These are phyloP conservation scores for Maconellicoccus hirsutus DNA, from an alignment of 1,140 invertebrate genomes.

Conservation along the genomic window DNA sequence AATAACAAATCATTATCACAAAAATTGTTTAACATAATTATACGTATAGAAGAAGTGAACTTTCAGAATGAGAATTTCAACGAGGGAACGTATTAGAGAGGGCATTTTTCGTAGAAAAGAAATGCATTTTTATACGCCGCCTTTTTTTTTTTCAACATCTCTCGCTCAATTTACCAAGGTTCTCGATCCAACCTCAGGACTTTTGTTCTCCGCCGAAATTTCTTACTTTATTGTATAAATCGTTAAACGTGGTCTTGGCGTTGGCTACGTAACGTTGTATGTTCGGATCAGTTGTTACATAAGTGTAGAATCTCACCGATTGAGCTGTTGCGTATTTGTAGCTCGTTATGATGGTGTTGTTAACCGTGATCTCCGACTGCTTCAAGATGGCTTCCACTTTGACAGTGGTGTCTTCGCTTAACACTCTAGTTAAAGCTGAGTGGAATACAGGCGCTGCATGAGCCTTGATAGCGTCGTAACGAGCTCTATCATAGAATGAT, in stretches of 20 bases:
- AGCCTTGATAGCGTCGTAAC: background rate
- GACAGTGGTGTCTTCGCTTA: background rate
- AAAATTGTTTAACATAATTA: background rate
- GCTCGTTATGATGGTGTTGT: background rate
- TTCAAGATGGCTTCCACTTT: background rate
- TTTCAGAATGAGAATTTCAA: no score
- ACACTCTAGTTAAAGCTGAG: background rate
- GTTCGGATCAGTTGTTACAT: background rate
- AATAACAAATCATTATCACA: constrained; percentile 9
- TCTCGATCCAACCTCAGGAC: background rate
- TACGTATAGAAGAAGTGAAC: background rate
- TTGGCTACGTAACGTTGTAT: background rate
- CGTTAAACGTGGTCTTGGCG: background rate
- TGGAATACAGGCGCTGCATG: background rate
- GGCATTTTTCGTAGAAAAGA: no score
- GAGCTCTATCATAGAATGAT: background rate
- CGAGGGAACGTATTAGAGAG: background rate
- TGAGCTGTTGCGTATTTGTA: background rate
- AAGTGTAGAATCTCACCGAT: background rate
- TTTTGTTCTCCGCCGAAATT: background rate
- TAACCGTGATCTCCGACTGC: background rate
- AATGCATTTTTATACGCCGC: no score
- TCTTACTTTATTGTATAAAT: background rate
- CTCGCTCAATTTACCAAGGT: no score
- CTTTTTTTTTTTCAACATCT: no score